Percentiles rank a stretch among this genome's conserved stretches.
These are phyloP conservation scores for Argopecten irradians DNA, from an alignment of 1,140 invertebrate genomes.

Conservation along the genomic window DNA sequence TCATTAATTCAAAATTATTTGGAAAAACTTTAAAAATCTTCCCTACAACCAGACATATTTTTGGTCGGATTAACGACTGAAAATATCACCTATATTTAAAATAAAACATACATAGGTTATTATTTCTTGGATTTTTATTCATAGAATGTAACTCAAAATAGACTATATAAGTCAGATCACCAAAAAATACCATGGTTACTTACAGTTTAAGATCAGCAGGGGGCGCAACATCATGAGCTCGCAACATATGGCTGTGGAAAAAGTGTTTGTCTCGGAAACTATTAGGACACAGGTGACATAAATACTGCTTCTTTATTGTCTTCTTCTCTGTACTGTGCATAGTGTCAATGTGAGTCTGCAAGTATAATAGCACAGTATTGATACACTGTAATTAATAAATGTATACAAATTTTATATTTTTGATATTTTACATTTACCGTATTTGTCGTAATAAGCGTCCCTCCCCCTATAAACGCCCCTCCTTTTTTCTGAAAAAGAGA, in stretches of 20 bases:
- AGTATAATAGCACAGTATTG: neutral
- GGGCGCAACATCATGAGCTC: neutral
- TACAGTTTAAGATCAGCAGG: constrained; percentile 9
- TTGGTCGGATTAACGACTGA: too few species aligned
- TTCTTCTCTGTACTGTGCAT: neutral
- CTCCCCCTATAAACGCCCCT: too few species aligned
- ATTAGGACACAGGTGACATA: neutral
- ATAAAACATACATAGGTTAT: too few species aligned
- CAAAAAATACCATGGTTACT: neutral
- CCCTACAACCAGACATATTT: too few species aligned
- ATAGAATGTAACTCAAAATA: too few species aligned
- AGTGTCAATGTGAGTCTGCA: constrained; percentile 8
- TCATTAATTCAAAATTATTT: too few species aligned
- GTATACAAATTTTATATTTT: neutral
- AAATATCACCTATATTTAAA: too few species aligned
- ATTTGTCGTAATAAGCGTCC: too few species aligned
- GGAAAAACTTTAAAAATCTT: too few species aligned
- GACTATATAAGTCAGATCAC: too few species aligned
- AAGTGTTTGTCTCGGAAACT: constrained; percentile 21
- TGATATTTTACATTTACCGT: neutral
- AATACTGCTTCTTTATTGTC: neutral
- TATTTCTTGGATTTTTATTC: too few species aligned
- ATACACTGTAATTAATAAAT: neutral
- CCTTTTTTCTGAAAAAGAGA: too few species aligned
- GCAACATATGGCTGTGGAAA: constrained; percentile 1